Evolutionary conservation across 2,888 invertebrate genomes (phyloP), one percentile per base, ranked within the genome.

Genomic region (Ophion obscuratus): DNA sequence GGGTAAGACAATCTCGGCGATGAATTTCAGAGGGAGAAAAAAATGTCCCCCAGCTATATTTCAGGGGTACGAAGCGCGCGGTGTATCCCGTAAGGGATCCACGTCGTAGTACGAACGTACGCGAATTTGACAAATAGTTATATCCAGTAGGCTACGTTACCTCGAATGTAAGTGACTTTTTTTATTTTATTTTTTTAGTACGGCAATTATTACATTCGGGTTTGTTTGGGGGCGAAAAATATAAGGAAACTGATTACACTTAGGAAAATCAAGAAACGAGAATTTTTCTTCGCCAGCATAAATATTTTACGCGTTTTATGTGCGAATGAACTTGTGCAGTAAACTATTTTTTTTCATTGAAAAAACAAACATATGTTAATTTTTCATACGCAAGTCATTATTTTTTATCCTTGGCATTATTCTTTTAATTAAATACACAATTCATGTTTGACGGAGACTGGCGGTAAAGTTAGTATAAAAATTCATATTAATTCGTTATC

Each of bases 1-100:
- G 67, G 53, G 53, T 44, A 27, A 53, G 70, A 79, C 68, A 59
- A 83, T 85, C 78, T 75, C 20, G 24, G 66, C 66, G 80, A 77
- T 81, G 67, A 83, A 53, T 53, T 61, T 83, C 57, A 40, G 71
- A 61, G 6, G 31, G 62, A 31, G 20, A 75, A 84, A 77, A 77
- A 83, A 79, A 77, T 74, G 47, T 78, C 78, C 78, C 70, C 66
- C 80, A 57, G 53, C 59, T n/a, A 71, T 75, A 78, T 75, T 47
- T 81, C 64, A 53, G 70, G 64, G 59, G 14, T 36, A 75, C 68
- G 24, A 57, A 36, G 36, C 31, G 81, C 20, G 53, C 53, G 53
- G 14, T 53, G 53, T 76, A 62, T 62, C 53, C 40, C 27, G 31
- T 73, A 66, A 40, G 53, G 53, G 53, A 53, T 53, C 14, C 53